Conservation (phyloP, 2,113 vertebrate genomes). For the Malaclemys terrapin region DNA sequence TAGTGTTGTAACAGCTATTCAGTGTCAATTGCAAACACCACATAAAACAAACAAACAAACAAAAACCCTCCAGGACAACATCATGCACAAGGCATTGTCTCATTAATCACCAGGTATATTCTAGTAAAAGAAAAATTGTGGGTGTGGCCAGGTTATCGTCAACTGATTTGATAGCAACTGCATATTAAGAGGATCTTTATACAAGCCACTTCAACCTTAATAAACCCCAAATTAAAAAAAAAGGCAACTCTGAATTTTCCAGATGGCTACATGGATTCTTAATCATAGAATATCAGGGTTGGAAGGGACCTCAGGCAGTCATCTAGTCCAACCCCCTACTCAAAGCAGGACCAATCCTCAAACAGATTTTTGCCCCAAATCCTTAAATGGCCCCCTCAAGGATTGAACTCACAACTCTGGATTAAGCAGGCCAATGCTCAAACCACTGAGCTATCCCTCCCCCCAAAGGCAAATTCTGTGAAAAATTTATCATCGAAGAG, state of each 20-base stretch:
- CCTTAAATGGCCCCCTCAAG: no score
- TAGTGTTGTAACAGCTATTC: neutral
- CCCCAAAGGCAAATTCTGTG: slow-evolving; percentile 50
- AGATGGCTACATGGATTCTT: slow-evolving; percentile 60
- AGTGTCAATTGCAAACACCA: neutral
- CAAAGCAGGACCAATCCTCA: no score
- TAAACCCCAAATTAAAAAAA: slow-evolving; percentile 18
- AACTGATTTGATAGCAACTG: slow-evolving; percentile 21
- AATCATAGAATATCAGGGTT: no score
- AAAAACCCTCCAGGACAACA: neutral
- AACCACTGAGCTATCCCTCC: no score
- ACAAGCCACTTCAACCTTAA: slow-evolving; percentile 59
- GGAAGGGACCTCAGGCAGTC: no score
- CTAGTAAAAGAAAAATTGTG: neutral
- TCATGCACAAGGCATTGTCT: neutral
- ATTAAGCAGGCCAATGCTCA: no score
- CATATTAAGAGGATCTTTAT: slow-evolving; percentile 31
- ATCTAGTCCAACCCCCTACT: no score
- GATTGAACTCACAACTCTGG: no score
- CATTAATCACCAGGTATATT: slow-evolving; percentile 37
- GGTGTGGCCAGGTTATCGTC: slow-evolving; percentile 27
- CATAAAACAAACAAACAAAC: neutral
- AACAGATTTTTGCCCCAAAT: no score
- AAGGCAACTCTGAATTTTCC: slow-evolving; percentile 72
- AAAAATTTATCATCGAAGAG: slow-evolving; percentile 35